A percentile compares a stretch with the other conserved stretches of the same genome.
Evolutionary conservation across 2,888 invertebrate genomes (phyloP).

Genomic region (Metellina segmentata): DNA sequence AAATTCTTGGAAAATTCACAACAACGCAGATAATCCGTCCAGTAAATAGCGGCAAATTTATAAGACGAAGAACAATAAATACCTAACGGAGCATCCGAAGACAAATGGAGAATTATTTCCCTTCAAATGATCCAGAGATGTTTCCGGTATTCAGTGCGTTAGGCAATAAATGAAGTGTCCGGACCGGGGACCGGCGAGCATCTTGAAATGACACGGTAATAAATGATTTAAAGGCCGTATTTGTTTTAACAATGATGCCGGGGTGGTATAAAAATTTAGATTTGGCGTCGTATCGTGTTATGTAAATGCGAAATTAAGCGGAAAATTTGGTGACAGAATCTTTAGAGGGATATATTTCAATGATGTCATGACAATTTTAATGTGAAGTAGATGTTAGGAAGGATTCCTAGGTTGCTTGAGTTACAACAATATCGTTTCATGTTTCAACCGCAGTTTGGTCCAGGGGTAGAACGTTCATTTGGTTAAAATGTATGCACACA

Average conservation of each 20-base stretch:
- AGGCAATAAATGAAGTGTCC: conserved; percentile 49
- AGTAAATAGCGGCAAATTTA: conserved; percentile 1
- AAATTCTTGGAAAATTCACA: too few relatives aligned
- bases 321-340: background rate
- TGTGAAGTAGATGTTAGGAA: too few relatives aligned
- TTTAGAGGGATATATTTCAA: too few relatives aligned
- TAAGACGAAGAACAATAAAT: background rate
- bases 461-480: too few relatives aligned
- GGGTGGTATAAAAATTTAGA: background rate
- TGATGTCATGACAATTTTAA: too few relatives aligned
- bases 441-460: too few relatives aligned
- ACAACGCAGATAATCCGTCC: too few relatives aligned
- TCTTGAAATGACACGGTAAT: conserved; percentile 25
- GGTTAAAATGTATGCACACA: too few relatives aligned
- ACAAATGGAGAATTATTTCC: conserved; percentile 19
- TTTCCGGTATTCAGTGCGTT: conserved; percentile 32
- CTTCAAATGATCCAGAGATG: conserved; percentile 18
- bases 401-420: too few relatives aligned
- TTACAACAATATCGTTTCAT: too few relatives aligned
- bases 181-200: background rate
- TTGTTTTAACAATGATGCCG: conserved; percentile 19
- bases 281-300: background rate
- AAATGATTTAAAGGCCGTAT: conserved; percentile 36
- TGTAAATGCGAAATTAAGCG: background rate
- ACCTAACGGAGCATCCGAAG: background rate